These are phyloP conservation scores for Hirundo rustica DNA, from an alignment of 2,797 vertebrate species.

Conservation along the genomic window DNA sequence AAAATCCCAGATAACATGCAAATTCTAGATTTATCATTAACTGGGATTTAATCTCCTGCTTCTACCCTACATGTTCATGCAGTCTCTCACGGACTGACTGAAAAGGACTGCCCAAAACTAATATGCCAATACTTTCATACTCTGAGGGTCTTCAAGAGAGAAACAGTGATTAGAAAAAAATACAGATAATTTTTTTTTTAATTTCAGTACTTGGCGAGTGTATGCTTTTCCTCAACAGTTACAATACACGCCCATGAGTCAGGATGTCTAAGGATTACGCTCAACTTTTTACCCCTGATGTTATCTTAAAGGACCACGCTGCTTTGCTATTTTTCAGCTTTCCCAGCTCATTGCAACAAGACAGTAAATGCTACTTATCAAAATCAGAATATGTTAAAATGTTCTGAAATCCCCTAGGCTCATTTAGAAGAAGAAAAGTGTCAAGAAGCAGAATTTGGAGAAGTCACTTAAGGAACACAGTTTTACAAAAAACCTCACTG, in stretches of 20 bases:
- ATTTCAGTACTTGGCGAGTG: background rate
- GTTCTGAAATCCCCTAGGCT: background rate
- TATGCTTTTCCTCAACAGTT: background rate
- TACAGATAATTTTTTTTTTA: background rate
- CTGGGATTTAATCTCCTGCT: background rate
- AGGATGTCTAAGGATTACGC: background rate
- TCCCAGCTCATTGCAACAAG: background rate
- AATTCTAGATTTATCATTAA: conserved; percentile 18
- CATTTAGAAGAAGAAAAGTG: background rate
- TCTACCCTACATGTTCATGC: background rate
- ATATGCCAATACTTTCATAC: background rate
- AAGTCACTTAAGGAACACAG: background rate
- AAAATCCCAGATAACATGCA: background rate
- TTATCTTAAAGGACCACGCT: background rate
- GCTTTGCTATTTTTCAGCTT: background rate
- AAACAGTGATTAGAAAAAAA: background rate
- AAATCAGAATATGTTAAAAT: background rate
- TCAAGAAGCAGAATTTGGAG: background rate
- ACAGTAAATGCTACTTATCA: background rate
- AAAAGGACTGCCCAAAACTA: background rate
- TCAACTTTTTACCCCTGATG: background rate
- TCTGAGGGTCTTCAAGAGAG: background rate
- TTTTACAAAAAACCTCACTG: background rate
- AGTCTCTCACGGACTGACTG: background rate
- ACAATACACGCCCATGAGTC: background rate